phyloP scores from a whole-genome alignment of 2,797 vertebrate species.

The Spizella passerina region DNA sequence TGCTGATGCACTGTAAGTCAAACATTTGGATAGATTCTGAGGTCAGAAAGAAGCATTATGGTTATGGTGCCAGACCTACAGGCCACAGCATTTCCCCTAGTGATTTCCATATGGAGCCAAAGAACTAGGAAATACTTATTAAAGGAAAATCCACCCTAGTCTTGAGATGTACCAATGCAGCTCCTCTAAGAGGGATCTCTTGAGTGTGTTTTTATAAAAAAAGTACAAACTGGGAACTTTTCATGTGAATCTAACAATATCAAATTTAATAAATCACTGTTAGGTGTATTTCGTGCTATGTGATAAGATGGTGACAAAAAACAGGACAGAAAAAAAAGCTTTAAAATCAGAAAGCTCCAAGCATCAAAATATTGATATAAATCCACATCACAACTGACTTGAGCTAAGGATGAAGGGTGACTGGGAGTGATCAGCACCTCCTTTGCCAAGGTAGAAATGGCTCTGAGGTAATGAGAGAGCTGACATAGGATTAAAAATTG shows the following conservation, averaged over 20 bases:
- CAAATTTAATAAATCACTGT: neutral
- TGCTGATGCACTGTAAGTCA: neutral
- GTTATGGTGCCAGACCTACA: neutral
- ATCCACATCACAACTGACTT: neutral
- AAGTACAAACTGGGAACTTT: neutral
- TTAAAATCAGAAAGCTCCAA: neutral
- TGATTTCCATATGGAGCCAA: neutral
- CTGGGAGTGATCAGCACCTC: rapidly evolving
- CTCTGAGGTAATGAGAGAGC: neutral
- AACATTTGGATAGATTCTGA: neutral
- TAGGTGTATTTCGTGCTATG: neutral
- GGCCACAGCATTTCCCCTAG: neutral
- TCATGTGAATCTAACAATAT: neutral
- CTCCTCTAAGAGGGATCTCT: neutral
- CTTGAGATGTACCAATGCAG: neutral
- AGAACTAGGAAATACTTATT: neutral
- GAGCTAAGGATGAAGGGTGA: neutral
- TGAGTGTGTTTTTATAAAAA: neutral
- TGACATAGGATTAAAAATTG: neutral
- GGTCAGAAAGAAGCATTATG: neutral
- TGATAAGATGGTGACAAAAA: neutral
- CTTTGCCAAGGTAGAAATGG: neutral
- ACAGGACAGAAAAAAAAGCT: neutral
- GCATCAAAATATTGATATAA: neutral
- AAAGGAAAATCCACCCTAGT: neutral